These are phyloP conservation scores for Callitettix versicolor DNA, from an alignment of 1,140 invertebrate species.

Conservation along the genomic window DNA sequence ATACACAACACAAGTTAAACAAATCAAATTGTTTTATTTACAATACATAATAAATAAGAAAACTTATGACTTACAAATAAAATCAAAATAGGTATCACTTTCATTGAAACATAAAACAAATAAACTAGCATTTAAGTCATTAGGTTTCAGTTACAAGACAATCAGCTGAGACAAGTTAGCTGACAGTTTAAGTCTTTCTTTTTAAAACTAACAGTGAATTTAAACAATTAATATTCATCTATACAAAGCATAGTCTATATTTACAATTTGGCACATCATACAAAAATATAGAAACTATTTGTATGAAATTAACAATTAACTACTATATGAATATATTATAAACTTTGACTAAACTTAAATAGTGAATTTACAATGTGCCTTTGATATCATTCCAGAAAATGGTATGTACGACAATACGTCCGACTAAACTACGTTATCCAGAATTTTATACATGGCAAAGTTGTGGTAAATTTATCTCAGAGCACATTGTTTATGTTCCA, in stretches of 20 bases:
- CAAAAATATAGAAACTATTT: slow-evolving; percentile 9
- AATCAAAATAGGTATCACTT: no score
- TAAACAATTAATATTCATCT: no score
- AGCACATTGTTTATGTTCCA: slow-evolving; percentile 49
- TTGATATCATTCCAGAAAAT: slow-evolving; percentile 14
- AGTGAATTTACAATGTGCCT: neutral
- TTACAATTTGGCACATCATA: slow-evolving; percentile 10
- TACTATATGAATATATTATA: neutral
- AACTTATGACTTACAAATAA: no score
- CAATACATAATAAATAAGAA: no score
- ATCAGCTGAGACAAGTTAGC: no score
- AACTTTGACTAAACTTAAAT: slow-evolving; percentile 2
- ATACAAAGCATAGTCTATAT: neutral
- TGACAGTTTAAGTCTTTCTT: no score
- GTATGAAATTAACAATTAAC: neutral
- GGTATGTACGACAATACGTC: slow-evolving; percentile 55
- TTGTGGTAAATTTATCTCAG: slow-evolving; percentile 44
- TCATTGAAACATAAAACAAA: no score
- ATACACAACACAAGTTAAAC: no score
- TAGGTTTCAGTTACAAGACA: no score
- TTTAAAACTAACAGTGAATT: no score
- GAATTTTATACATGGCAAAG: slow-evolving; percentile 49
- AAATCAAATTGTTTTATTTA: no score
- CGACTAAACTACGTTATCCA: slow-evolving; percentile 46
- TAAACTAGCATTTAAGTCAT: no score